Evolutionary conservation across 2,113 vertebrate species (phyloP), one percentile per base, ranked within the genome.

Genomic region (Cebidichthys violaceus): DNA sequence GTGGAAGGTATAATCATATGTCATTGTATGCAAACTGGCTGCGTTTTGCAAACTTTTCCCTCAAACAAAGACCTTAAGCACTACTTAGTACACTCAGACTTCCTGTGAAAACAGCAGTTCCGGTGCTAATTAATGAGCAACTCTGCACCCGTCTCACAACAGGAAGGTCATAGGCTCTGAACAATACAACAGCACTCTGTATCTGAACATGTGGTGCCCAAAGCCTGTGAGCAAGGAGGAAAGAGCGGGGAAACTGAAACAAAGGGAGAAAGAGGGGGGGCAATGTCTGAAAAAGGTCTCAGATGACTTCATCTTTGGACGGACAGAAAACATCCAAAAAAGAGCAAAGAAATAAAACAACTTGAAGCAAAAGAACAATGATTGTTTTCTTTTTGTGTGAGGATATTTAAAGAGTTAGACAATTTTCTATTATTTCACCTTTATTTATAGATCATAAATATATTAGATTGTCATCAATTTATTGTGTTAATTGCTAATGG

Each of bases 141-240:
- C 62, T 67, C 79, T 62, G 73, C 45, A 50, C 41, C 52, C 14
- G 15, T 27, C 83, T 91, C 88, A 92, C 88, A 93, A 95, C 93
- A 95, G 94, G 94, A 95, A 94, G 91, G 70, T 79, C 74, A 85
- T 66, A 70, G 67, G 52, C 64, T 43, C 77, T 33, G 72, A 94
- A 95, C 94, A 95, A 95, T 94, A 83, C 85, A 69, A 11, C 54
- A 29, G 71, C 69, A 60, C 71, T 60, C 74, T 72, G 37, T 33
- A 76, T 83, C 62, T 75, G 89, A 89, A 93, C 89, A 86, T 69
- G 59, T 29, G 77, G 68, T 76, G 33, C 64, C 57, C 47, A 47
- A 27, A 75, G 59, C 22, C 72, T 45, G 60, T 64, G 68, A 27
- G 20, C 45, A 22, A 43, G 33, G 69, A 50, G n/a, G 72, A 86